phyloP scores from a whole-genome alignment of 2,888 invertebrate genomes.

The Pyralis farinalis region DNA sequence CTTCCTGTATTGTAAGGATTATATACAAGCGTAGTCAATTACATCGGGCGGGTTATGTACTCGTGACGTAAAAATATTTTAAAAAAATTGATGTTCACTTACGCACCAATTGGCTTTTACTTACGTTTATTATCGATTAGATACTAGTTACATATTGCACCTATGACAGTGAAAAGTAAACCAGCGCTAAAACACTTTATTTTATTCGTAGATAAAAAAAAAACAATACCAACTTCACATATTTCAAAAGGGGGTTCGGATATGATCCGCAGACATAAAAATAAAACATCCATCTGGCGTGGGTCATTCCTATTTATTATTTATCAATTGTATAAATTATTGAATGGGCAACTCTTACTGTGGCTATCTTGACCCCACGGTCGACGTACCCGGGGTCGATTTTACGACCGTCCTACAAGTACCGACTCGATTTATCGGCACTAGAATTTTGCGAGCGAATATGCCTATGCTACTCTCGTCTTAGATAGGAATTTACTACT shows the following conservation, averaged over 20 bases:
- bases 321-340: conserved; percentile 80
- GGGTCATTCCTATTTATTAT: conserved; percentile 60
- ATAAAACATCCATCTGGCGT: conserved; percentile 37
- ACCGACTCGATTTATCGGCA: conserved; percentile 40
- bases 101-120: too few relatives aligned
- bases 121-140: too few relatives aligned
- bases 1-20: too few relatives aligned
- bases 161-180: too few relatives aligned
- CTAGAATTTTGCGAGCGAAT: not conserved
- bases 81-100: too few relatives aligned
- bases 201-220: conserved; percentile 3
- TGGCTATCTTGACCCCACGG: conserved; percentile 41
- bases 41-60: too few relatives aligned
- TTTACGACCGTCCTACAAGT: conserved; percentile 48
- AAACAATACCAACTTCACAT: not conserved
- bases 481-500: too few relatives aligned
- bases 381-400: conserved; percentile 37
- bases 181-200: too few relatives aligned
- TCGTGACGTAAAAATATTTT: too few relatives aligned
- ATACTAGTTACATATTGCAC: too few relatives aligned
- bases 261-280: conserved; percentile 35
- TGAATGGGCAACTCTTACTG: conserved; percentile 49
- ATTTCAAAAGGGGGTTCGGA: conserved; percentile 14
- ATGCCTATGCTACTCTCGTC: too few relatives aligned
- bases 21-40: too few relatives aligned